These are phyloP conservation scores for Otis tarda DNA, from an alignment of 2,113 vertebrate species.

Conservation along the genomic window DNA sequence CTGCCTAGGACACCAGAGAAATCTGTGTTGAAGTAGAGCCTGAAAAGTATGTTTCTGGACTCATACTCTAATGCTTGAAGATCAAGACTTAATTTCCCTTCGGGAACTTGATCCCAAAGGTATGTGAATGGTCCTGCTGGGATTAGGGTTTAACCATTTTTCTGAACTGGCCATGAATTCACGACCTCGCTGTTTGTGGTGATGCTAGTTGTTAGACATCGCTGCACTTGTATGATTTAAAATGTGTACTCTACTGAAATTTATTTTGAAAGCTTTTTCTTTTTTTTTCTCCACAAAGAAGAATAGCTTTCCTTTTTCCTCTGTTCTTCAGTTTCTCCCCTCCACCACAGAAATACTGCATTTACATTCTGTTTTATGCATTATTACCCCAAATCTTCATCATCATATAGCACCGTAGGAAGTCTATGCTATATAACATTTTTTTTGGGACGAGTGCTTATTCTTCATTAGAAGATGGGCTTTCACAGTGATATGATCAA, in stretches of 20 bases:
- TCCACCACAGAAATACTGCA: background rate
- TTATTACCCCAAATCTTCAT: background rate
- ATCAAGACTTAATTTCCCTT: background rate
- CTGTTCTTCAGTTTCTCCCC: background rate
- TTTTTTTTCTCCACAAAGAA: background rate
- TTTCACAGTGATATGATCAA: background rate
- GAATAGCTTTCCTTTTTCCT: background rate
- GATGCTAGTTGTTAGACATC: background rate
- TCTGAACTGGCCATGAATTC: background rate
- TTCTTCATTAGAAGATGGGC: background rate
- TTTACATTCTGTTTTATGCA: background rate
- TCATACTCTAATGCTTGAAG: background rate
- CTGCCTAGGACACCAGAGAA: background rate
- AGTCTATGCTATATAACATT: background rate
- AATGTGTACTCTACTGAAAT: background rate
- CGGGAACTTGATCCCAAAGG: background rate
- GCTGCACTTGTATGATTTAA: background rate
- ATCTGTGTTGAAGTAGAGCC: background rate
- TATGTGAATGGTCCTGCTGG: background rate
- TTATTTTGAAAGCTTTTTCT: background rate
- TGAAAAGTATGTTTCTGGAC: background rate
- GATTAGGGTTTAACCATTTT: background rate
- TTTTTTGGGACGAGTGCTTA: background rate
- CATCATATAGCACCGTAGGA: fast-evolving
- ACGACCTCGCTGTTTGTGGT: background rate